These are phyloP conservation scores for Halictus quadricinctus DNA, from an alignment of 2,888 invertebrate genomes.

Conservation along the genomic window DNA sequence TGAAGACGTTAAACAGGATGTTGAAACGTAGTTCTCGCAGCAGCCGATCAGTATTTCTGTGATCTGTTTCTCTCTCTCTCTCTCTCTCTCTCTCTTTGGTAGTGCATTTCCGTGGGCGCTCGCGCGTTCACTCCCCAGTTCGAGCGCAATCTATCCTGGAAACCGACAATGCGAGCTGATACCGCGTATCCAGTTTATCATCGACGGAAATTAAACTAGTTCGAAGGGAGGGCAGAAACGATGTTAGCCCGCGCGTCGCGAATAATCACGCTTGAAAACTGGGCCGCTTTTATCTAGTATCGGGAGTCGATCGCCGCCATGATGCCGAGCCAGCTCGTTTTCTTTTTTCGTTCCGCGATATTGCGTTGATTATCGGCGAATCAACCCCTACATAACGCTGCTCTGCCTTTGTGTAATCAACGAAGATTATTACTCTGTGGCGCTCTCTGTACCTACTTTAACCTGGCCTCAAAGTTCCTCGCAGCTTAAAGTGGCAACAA, in stretches of 20 bases:
- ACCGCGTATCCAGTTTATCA: constrained; percentile 52
- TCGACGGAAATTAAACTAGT: constrained; percentile 60
- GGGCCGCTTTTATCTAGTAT: constrained; percentile 38
- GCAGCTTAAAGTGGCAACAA: neutral
- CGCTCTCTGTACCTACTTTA: neutral
- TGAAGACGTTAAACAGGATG: constrained; percentile 3
- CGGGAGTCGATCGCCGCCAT: constrained; percentile 4
- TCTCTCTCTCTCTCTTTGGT: neutral
- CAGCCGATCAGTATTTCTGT: neutral
- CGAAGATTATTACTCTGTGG: neutral
- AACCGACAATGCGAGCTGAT: constrained; percentile 46
- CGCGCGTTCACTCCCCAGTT: constrained; percentile 6
- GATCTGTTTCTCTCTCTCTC: no score
- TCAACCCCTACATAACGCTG: neutral
- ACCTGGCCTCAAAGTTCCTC: neutral
- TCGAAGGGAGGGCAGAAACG: constrained; percentile 40
- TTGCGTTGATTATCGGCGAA: neutral
- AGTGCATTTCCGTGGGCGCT: constrained; percentile 14
- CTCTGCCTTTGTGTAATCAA: constrained; percentile 1
- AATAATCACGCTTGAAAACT: constrained; percentile 43
- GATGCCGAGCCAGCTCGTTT: neutral
- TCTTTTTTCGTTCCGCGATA: neutral
- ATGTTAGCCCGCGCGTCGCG: constrained; percentile 41
- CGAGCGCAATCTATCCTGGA: constrained; percentile 26
- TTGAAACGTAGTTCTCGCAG: neutral